These are phyloP conservation scores for Sinocyclocheilus maitianheensis DNA, from an alignment of 2,113 vertebrate genomes.

Conservation along the genomic window DNA sequence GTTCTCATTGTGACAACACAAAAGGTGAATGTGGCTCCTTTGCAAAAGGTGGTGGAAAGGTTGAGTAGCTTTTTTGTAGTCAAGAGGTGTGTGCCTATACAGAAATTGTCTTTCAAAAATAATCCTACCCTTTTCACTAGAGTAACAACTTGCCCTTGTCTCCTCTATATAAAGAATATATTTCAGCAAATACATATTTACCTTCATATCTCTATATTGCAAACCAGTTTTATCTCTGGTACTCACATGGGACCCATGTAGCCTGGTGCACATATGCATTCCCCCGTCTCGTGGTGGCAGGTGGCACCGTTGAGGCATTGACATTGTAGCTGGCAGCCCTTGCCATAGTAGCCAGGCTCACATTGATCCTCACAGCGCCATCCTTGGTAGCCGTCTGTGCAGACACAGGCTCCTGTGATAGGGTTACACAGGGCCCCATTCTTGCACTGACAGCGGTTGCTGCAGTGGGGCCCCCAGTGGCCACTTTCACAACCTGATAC, in stretches of 20 bases:
- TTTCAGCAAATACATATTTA: conserved; percentile 1
- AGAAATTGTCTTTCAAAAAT: conserved; percentile 15
- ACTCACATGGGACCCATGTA: conserved; percentile 97
- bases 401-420: conserved; percentile 97
- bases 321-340: conserved; percentile 89
- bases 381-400: conserved; percentile 90
- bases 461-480: conserved; percentile 98
- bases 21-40: background rate
- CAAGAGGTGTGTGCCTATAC: background rate
- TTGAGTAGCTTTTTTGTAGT: conserved; percentile 24
- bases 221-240: conserved; percentile 11
- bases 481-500: conserved; percentile 91
- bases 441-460: conserved; percentile 96
- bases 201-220: background rate
- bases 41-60: background rate
- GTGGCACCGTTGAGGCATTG: conserved; percentile 93
- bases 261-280: conserved; percentile 91
- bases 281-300: conserved; percentile 91
- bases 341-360: conserved; percentile 88
- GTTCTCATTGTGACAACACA: conserved; percentile 2
- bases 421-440: conserved; percentile 97
- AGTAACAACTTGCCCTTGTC: conserved; percentile 3
- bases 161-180: background rate
- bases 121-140: conserved; percentile 22
- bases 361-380: conserved; percentile 97